These are phyloP conservation scores for Sinelater perroti DNA, from an alignment of 2,888 invertebrate genomes.

Conservation along the genomic window DNA sequence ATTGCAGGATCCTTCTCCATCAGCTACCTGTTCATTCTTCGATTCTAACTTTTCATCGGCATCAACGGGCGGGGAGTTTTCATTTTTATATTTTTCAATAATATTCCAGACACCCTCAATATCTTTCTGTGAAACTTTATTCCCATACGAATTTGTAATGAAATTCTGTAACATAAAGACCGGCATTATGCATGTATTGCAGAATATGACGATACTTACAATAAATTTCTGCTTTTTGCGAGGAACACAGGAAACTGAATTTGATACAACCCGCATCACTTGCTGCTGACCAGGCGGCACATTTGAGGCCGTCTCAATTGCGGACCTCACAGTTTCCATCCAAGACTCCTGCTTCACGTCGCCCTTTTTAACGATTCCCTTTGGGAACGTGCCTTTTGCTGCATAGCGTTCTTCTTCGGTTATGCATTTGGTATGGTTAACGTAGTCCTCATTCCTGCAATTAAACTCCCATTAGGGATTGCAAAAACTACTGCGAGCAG, in stretches of 20 bases:
- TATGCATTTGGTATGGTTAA: constrained; percentile 83
- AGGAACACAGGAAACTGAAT: constrained; percentile 27
- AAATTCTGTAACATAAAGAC: constrained; percentile 65
- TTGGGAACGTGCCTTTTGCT: constrained; percentile 78
- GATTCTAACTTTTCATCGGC: constrained; percentile 47
- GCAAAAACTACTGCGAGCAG: constrained; percentile 1
- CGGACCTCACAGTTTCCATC: constrained; percentile 75
- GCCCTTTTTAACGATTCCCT: constrained; percentile 79
- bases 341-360: constrained; percentile 87
- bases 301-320: constrained; percentile 67
- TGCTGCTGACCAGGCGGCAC: constrained; percentile 61
- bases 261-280: constrained; percentile 17
- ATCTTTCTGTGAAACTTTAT: constrained; percentile 65
- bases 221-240: constrained; percentile 32
- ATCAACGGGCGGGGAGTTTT: neutral
- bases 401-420: constrained; percentile 89
- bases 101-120: constrained; percentile 75
- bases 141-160: constrained; percentile 69
- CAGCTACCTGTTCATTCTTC: constrained; percentile 36
- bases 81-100: constrained; percentile 55
- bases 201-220: constrained; percentile 14
- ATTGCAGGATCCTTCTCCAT: too few species aligned
- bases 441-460: constrained; percentile 76
- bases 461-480: constrained; percentile 3
- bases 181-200: neutral